A percentile compares a stretch with the other conserved stretches of the same genome.
These are phyloP conservation scores for Limosa lapponica DNA, from an alignment of 2,797 vertebrate species.

Conservation along the genomic window DNA sequence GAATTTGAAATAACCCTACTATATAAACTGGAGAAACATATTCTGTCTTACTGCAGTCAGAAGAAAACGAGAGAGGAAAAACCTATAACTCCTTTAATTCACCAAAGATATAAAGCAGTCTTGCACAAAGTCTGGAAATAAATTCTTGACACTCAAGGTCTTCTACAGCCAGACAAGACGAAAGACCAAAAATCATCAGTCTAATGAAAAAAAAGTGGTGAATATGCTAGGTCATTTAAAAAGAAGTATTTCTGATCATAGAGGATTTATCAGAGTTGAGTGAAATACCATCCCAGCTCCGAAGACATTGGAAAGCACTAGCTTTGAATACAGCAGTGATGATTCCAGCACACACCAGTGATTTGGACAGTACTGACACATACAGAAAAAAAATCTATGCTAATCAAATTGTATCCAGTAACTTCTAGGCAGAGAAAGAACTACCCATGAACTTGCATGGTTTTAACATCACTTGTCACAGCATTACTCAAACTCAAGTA, in stretches of 20 bases:
- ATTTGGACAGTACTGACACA: neutral
- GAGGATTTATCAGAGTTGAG: neutral
- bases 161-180: neutral
- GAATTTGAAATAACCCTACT: neutral
- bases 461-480: neutral
- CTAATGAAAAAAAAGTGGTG: neutral
- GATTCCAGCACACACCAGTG: neutral
- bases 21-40: neutral
- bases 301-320: neutral
- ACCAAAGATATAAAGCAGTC: neutral
- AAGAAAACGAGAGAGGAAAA: neutral
- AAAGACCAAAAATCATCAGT: neutral
- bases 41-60: neutral
- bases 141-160: neutral
- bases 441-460: neutral
- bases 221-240: neutral
- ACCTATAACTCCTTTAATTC: neutral
- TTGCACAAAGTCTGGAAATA: neutral
- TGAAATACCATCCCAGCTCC: neutral
- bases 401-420: neutral
- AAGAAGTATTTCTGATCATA: neutral
- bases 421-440: neutral
- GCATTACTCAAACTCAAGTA: neutral
- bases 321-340: neutral
- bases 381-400: neutral